phyloP scores from a whole-genome alignment of 2,113 vertebrate species.

The western clawed frog (Xenopus tropicalis) region UCB_Xtro_10.0 CM004444.2:94798501-94799000 shows the following conservation, averaged over 20 bases:
- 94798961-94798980: not conserved
- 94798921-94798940: slow-evolving; percentile 10
- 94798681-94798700: slow-evolving; percentile 41
- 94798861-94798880: slow-evolving; percentile 27
- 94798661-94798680: slow-evolving; percentile 26
- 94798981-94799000: too few relatives aligned
- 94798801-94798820: slow-evolving; percentile 32
- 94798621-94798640: slow-evolving; percentile 17
- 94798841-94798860: slow-evolving; percentile 21
- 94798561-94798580: not conserved
- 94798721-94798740: slow-evolving; percentile 24
- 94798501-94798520: too few relatives aligned
- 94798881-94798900: slow-evolving; percentile 32
- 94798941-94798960: slow-evolving; percentile 5
- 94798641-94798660: slow-evolving; percentile 17
- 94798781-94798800: slow-evolving; percentile 30
- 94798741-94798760: slow-evolving; percentile 30
- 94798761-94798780: slow-evolving; percentile 25
- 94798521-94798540: too few relatives aligned
- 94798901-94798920: slow-evolving; percentile 11
- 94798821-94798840: slow-evolving; percentile 37
- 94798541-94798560: too few relatives aligned
- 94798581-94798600: not conserved
- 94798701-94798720: slow-evolving; percentile 29
- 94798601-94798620: slow-evolving; percentile 29